phyloP scores from a whole-genome alignment of 1,140 invertebrate genomes.

The Pseudomyrmex gracilis region DNA sequence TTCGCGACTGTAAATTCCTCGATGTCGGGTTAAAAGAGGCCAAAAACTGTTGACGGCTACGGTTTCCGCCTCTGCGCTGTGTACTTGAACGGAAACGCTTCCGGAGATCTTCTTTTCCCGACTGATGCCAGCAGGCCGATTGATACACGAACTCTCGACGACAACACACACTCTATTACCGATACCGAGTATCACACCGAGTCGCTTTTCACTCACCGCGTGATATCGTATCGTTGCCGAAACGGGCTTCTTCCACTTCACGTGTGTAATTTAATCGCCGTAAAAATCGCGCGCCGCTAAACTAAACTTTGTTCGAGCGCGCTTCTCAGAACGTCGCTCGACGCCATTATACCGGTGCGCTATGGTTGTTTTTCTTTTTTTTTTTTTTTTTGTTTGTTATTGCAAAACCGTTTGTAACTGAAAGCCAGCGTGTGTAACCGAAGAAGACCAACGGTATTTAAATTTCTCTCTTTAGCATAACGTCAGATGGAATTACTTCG shows the following conservation, averaged over 20 bases:
- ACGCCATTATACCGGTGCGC: background rate
- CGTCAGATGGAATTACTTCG: slow-evolving; percentile 27
- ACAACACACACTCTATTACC: background rate
- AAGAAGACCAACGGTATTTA: slow-evolving; percentile 28
- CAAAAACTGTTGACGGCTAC: slow-evolving; percentile 29
- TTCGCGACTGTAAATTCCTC: slow-evolving; percentile 37
- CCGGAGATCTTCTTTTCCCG: slow-evolving; percentile 6
- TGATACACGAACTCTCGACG: slow-evolving; percentile 30
- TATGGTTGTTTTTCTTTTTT: too few species aligned
- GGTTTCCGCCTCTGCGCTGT: background rate
- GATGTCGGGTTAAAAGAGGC: slow-evolving; percentile 38
- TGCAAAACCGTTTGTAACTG: slow-evolving; percentile 32
- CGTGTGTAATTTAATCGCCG: slow-evolving; percentile 46
- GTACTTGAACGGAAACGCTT: slow-evolving; percentile 19
- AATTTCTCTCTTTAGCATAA: slow-evolving; percentile 48
- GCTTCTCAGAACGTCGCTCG: slow-evolving; percentile 21
- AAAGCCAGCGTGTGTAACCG: slow-evolving; percentile 45
- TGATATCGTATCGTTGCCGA: background rate
- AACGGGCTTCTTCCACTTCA: background rate
- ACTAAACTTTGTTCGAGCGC: slow-evolving; percentile 24
- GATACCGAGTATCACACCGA: slow-evolving; percentile 14
- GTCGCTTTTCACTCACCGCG: slow-evolving; percentile 6
- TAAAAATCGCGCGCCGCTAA: slow-evolving; percentile 40
- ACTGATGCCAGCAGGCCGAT: background rate
- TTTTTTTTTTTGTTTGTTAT: background rate